Evolutionary conservation across 2,888 invertebrate species (phyloP).

Genomic region (Tenodera sinensis): DNA sequence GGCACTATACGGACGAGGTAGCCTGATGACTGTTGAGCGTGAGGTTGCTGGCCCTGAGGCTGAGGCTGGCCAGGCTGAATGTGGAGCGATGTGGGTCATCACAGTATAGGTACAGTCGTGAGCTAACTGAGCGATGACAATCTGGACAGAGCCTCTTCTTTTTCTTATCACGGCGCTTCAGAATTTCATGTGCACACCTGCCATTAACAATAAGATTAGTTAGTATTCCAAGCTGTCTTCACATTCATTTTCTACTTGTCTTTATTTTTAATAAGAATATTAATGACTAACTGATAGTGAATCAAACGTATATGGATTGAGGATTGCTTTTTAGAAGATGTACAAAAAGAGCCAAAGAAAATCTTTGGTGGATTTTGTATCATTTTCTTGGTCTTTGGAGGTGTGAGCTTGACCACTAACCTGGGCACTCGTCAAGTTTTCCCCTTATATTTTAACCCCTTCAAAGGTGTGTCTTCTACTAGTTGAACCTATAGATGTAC

Average conservation of each 20-base stretch:
- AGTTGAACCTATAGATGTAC: too few species aligned
- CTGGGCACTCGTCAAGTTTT: too few species aligned
- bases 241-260: too few species aligned
- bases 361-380: too few species aligned
- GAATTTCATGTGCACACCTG: conserved; percentile 66
- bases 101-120: conserved; percentile 59
- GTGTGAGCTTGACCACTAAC: too few species aligned
- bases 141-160: conserved; percentile 66
- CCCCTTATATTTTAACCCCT: too few species aligned
- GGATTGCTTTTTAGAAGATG: background rate
- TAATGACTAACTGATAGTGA: background rate
- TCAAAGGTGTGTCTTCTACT: too few species aligned
- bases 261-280: too few species aligned
- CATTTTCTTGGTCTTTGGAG: too few species aligned
- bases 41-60: conserved; percentile 33
- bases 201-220: conserved; percentile 22
- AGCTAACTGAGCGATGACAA: conserved; percentile 64
- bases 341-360: too few species aligned
- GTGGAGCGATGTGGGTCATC: conserved; percentile 49
- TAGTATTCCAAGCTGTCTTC: background rate
- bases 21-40: conserved; percentile 31
- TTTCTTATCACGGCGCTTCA: conserved; percentile 60
- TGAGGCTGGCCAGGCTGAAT: conserved; percentile 44
- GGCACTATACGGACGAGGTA: conserved; percentile 30
- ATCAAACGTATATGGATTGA: background rate